Base-by-base conservation (phyloP, 2,888 invertebrate genomes). In the Pammene aurita region DNA sequence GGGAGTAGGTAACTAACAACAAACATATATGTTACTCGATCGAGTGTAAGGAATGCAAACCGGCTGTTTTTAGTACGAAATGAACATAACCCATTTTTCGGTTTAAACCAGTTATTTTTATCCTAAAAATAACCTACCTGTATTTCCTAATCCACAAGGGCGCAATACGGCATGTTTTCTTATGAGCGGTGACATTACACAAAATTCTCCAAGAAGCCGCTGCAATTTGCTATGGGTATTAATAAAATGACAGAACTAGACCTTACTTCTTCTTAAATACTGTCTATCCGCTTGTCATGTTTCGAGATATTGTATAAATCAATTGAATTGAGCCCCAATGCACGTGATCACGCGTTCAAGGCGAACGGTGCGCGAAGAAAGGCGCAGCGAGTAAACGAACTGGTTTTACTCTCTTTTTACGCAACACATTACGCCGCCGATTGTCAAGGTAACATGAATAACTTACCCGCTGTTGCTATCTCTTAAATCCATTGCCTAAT, bases 341-440 rank as follows among this genome's bases (percentile, higher is more conserved):
- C 64, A 64, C 68, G 64, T 69, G 65, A 69, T 63, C 46, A 42
- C 13, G 13, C n/a, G 46, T 58, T 65, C 69, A 69, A 69, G 69
- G 69, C 41, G 26, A 69, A 13, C 38, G 26, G 58, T 52, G 26
- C 50, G 35, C 52, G 41, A 69, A 69, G 65, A 65, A 69, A 65
- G 65, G 41, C 58, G 38, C 46, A 58, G 41, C 38, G 18, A 64
- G 64, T 69, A 58, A 58, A 69, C 60, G 54, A 65, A 65, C 65
- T 60, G 48, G 69, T 50, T 18, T 52, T 35, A 68, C 68, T 68
- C 57, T 58, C 57, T 41, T 38, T 34, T 64, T 48, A 60, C 60
- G 69, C 60, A 69, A 69, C 38, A 48, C 34, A 0, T n/a, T 44
- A 56, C 38, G 14, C 7, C 16, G 46, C 9, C 48, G 18, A 35